Evolutionary conservation across 2,797 vertebrate species (phyloP), one percentile per base, ranked within the genome.

Genomic region (Enteromius radiatus): DNA sequence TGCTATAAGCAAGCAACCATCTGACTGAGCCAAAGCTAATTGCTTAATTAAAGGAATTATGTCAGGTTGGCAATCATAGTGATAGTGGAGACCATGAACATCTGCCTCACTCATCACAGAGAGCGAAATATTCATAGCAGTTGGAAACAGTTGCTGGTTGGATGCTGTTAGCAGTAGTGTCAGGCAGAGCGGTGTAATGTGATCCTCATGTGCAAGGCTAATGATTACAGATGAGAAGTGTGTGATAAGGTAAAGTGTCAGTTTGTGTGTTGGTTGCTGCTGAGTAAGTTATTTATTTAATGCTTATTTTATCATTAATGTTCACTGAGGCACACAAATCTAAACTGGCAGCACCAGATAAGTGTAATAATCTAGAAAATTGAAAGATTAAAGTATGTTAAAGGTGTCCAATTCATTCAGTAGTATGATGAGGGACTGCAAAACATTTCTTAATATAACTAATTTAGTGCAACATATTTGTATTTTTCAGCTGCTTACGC

Each of bases 11-110:
- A 52, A 52, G 67, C n/a, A 36, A 49, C 2, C 26, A 3, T 36
- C 67, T 83, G 49, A 56, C 43, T 43, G 47, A 36, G 65, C 59
- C 67, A 69, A 70, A 83, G 56, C 17, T 49, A 76, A 43, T 68
- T 31, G 19, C 49, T 64, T 71, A 59, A 85, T 76, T 80, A 63
- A 74, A 76, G 23, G 49, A 54, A 38, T 81, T 61, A 65, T 63
- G 67, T 71, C 64, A 71, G 64, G 4, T 64, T 81, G 56, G 69
- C 74, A 82, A 67, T 75, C 36, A 21, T 59, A 19, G 21, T 76
- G 68, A 49, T 70, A 69, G 76, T 33, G 19, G 12, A 80, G 67
- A 23, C 63, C 41, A 78, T 68, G 38, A 81, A 74, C 64, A 71
- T 69, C 78, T 81, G 63, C 76, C 76, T 68, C 69, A 47, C 19